Base-by-base conservation (phyloP, 2,888 invertebrate genomes). In the Drosophila niveifrons region DNA sequence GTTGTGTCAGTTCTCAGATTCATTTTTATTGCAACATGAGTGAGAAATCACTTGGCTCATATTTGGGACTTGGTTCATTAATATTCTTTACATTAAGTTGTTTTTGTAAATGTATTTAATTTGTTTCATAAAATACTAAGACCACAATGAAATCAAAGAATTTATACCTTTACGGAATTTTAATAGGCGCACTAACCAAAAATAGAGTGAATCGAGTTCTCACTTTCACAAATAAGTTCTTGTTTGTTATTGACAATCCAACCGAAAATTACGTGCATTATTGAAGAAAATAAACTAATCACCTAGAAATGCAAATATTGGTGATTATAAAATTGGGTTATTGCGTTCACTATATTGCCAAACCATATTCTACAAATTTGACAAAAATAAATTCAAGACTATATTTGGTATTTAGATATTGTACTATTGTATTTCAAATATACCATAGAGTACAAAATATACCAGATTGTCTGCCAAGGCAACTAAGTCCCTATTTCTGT, bases 1-100 rank as follows among this genome's bases (percentile, higher is more conserved):
- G 10, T 17, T 34, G n/a, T 4, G 39, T 11, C 29, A 11, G 1
- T 39, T 47, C 23, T 29, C 47, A 13, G 23, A 18, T 43, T 15
- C 47, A 11, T 6, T 55, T 43, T 61, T 66, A 72, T 72, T 52
- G 47, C 55, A 53, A 28, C 3, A 4, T 29, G 50, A 48, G 41
- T 34, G 43, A 48, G 41, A 28, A 17, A 3, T 34, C 52, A 31
- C 15, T 29, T 53, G 2, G 2, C 7, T 31, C 23, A 23, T 23
- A 23, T 23, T 23, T 2, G 23, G 23, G 23, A 23, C 6, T 4
- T 23, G 23, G 23, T 23, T 23, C 23, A 13, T 23, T 58, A 28
- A 17, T 28, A 8, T 8, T 48, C 7, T 10, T 11, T 7, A 28
- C 8, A 29, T 29, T 13, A 29, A 28, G 29, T 28, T 7, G 28